Evolutionary conservation across 2,888 invertebrate species (phyloP).

Genomic region (Papilio protenor): DNA sequence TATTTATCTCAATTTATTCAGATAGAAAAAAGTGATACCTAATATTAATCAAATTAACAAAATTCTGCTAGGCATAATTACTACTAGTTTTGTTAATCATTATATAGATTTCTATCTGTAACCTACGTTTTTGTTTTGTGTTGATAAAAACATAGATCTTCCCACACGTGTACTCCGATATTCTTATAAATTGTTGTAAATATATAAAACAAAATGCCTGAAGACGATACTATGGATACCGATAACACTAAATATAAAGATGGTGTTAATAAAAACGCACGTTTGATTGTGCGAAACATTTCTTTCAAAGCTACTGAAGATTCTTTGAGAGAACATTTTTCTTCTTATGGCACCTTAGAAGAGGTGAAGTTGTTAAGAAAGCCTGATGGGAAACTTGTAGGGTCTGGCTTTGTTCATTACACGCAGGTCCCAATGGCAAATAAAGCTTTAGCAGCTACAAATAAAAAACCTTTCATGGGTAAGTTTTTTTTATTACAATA

Average conservation of each 20-base stretch:
- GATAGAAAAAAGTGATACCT: background rate
- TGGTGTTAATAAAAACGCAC: slow-evolving; percentile 77
- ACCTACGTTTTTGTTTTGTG: background rate
- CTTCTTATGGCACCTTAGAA: slow-evolving; percentile 89
- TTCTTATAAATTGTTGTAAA: background rate
- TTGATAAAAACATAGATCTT: background rate
- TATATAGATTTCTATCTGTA: background rate
- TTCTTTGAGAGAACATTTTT: slow-evolving; percentile 88
- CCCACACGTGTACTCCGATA: slow-evolving; percentile 20
- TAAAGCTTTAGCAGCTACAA: slow-evolving; percentile 88
- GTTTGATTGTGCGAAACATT: slow-evolving; percentile 88
- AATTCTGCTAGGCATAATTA: background rate
- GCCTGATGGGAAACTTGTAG: slow-evolving; percentile 90
- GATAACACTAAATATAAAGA: slow-evolving; percentile 58
- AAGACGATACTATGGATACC: slow-evolving; percentile 35
- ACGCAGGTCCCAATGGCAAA: slow-evolving; percentile 90
- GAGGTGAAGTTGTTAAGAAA: slow-evolving; percentile 90
- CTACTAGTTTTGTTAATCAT: background rate
- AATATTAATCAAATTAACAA: background rate
- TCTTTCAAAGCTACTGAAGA: slow-evolving; percentile 89
- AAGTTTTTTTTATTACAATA: no score
- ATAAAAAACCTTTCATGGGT: slow-evolving; percentile 87
- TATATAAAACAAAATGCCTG: slow-evolving; percentile 40
- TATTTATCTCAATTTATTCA: background rate
- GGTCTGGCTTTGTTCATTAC: slow-evolving; percentile 96